A percentile compares a stretch with the other conserved stretches of the same genome.
Evolutionary conservation across 2,113 vertebrate genomes (phyloP).

Genomic region (Acrocephalus kingi): DNA sequence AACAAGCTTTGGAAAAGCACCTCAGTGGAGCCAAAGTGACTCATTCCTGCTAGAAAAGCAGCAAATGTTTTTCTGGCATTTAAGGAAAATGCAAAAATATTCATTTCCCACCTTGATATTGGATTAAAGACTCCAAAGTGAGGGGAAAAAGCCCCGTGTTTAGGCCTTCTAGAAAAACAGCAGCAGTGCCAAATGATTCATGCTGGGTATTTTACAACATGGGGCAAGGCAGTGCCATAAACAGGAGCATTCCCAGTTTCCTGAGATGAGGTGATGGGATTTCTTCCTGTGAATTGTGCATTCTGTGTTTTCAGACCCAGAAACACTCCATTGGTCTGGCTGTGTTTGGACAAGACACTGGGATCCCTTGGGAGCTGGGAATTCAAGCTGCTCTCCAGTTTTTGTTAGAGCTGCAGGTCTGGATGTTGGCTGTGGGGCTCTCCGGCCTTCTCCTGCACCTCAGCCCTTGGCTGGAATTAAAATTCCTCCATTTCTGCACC

Average conservation of each 20-base stretch:
- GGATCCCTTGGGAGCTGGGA: not conserved
- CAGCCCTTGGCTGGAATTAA: not conserved
- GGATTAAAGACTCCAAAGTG: not conserved
- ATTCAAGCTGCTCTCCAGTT: not conserved
- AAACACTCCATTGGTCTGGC: fast-evolving
- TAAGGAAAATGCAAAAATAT: constrained; percentile 18
- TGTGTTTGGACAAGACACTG: not conserved
- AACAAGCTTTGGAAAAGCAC: not conserved
- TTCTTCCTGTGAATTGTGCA: not conserved
- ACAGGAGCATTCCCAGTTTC: not conserved
- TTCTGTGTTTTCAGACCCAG: not conserved
- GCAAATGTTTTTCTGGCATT: constrained; percentile 32
- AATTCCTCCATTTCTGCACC: not conserved
- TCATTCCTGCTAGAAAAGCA: not conserved
- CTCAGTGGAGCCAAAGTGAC: not conserved
- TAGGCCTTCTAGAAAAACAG: not conserved
- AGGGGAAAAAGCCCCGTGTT: not conserved
- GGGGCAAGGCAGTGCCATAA: not conserved
- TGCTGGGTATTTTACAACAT: not conserved
- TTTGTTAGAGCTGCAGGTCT: not conserved
- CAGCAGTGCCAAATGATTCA: not conserved
- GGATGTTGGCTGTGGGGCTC: not conserved
- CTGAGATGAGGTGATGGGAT: not conserved
- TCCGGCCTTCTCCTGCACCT: not conserved
- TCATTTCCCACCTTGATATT: constrained; percentile 2